Conservation (phyloP, 2,113 vertebrate species). For the Archilochus colubris region DNA sequence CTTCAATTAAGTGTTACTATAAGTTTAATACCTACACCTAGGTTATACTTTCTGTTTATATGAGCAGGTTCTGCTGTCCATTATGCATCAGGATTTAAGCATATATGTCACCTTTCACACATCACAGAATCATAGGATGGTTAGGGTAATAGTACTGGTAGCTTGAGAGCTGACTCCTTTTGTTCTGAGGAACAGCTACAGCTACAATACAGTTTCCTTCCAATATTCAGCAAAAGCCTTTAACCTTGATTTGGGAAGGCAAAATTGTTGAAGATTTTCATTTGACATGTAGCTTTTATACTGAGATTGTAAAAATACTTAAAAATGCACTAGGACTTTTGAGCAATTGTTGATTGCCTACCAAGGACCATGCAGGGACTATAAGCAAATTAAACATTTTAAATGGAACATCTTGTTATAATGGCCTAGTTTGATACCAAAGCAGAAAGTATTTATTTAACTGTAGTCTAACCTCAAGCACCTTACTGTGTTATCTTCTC, state of each 20-base stretch:
- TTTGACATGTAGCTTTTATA: background rate
- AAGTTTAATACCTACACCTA: background rate
- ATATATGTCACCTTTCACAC: background rate
- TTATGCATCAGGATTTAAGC: background rate
- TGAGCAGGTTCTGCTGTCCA: background rate
- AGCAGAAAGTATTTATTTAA: background rate
- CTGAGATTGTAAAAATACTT: background rate
- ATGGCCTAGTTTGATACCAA: background rate
- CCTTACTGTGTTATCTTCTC: background rate
- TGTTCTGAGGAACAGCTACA: background rate
- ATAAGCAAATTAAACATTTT: background rate
- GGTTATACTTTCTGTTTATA: background rate
- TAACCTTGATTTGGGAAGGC: background rate
- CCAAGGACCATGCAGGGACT: no score
- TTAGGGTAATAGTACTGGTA: background rate
- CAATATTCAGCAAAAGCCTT: background rate
- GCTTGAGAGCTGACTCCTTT: background rate
- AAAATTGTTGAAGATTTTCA: background rate
- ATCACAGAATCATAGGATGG: background rate
- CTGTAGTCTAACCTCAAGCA: background rate
- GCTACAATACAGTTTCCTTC: background rate
- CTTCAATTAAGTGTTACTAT: background rate
- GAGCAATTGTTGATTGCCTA: background rate
- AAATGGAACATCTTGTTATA: background rate
- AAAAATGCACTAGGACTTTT: background rate